Base-by-base conservation (phyloP, 1,140 invertebrate genomes). In the Atta cephalotes region DNA sequence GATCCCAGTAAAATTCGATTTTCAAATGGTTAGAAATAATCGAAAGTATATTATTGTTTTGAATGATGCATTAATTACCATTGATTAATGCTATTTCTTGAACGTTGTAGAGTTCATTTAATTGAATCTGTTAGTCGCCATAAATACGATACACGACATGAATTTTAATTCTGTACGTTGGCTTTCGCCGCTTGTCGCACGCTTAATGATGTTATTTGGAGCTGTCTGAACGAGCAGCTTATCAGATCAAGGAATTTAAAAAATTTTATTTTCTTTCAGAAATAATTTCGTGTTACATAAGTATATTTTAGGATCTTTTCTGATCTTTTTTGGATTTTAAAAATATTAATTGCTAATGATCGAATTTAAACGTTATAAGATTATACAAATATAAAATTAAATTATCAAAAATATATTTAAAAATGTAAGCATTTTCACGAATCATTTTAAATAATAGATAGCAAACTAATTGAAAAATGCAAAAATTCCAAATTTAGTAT, bases 41-140 rank as follows among this genome's bases (percentile, higher is more conserved):
- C 21, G 21, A 66, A 49, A 1, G 2, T 16, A 4, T 16, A 39
- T 28, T 25, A 45, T 62, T 16, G 18, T 71, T 74, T 82, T 18
- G 21, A 10, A 16, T 25, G 35, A n/a, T 31, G 39, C 39, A 18
- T 39, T 74, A 72, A 74, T 82, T 82, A 72, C 16, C 28, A 18
- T 16, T 56, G 68, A 72, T 58, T 74, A 82, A 82, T 82, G 25
- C 39, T 25, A 72, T 74, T 82, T 82, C 68, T 82, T 82, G 60
- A 60, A 16, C 16, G 39, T 49, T 25, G 39, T 10, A 53, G 39
- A 74, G 35, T 49, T 49, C 35, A 18, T 74, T 74, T 82, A 82
- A 82, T 82, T 60, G 53, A 82, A 74, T 82, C 39, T 74, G 39
- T 82, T 74, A 82, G 68, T n/a, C 10, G 66, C 39, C 56, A 39